Evolutionary conservation across 64 coral and sea anemone genomes (phyloP), one percentile per base, ranked within the genome.

Genomic region (Anthopleura sola): DNA sequence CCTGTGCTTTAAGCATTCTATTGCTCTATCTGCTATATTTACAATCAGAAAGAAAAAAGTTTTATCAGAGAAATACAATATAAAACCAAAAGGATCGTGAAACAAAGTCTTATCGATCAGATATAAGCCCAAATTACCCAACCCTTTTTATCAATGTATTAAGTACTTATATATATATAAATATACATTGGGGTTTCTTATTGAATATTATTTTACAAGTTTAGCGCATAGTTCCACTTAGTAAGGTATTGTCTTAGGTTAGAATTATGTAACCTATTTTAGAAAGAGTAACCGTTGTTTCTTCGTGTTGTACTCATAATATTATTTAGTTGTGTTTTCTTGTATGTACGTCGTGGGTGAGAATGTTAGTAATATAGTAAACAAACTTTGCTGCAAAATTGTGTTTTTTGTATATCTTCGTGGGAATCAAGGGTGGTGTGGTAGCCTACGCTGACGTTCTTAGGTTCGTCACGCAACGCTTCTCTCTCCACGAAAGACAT

Each of bases 11-110:
- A 53, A 53, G 50, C 16, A 53, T n/a, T 62, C 58, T 62, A 23
- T 5, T 26, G 58, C 58, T 23, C 58, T 23, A 2, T n/a, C 58
- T 62, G 58, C 58, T 62, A 62, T 26, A 62, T 62, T 62, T 26
- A 26, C 58, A 62, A 26, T n/a, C 2, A 62, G 7, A 62, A 62
- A 62, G 58, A 62, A 62, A 58, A 26, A 62, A 62, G 58, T 62
- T 62, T 62, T 62, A 62, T n/a, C 58, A 62, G 58, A 62, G 58
- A 62, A 62, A 62, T 62, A 62, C 58, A 62, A 62, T 62, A 62
- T n/a, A 15, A 26, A 62, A 58, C 55, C 14, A 58, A 58, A 58
- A 58, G 55, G 55, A 20, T 58, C 18, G 55, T 58, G 55, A 23
- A 20, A 23, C 15, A 21, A 62, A 62, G 58, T 26, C 23, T 26